A percentile compares a stretch with the other conserved stretches of the same genome.
Conservation (phyloP, 2,888 invertebrate species). For the Epicampocera succincta region DNA sequence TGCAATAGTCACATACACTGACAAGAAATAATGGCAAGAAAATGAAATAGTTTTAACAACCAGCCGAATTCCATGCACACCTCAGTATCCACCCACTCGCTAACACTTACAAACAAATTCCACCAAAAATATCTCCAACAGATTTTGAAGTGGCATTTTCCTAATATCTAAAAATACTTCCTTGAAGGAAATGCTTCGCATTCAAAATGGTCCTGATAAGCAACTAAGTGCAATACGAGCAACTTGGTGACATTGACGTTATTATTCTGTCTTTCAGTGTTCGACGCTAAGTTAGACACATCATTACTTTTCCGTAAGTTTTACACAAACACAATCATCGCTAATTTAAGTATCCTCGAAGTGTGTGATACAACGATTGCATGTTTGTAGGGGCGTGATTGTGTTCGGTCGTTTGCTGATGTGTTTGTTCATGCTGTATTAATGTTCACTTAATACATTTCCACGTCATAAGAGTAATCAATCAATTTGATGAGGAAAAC, state of each 20-base stretch:
- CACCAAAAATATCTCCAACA: too few species aligned
- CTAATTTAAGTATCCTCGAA: conserved; percentile 34
- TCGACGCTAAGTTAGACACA: conserved; percentile 6
- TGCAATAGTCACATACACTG: too few species aligned
- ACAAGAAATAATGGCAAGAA: too few species aligned
- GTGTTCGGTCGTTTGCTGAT: conserved; percentile 6
- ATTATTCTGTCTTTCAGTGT: too few species aligned
- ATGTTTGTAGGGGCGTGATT: conserved; percentile 10
- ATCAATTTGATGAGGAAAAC: conserved; percentile 64
- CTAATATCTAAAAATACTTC: too few species aligned
- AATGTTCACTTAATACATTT: conserved; percentile 44
- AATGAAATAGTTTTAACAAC: conserved; percentile 4
- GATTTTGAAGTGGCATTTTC: too few species aligned
- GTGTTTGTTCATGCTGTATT: conserved; percentile 65
- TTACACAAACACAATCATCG: conserved; percentile 6
- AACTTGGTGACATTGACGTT: too few species aligned
- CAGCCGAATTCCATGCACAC: background rate
- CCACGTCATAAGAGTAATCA: conserved; percentile 62
- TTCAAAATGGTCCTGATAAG: too few species aligned
- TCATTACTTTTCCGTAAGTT: conserved; percentile 21
- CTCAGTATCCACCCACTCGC: background rate
- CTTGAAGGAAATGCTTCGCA: too few species aligned
- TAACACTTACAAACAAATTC: too few species aligned
- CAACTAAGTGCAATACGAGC: too few species aligned
- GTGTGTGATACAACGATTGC: background rate